Evolutionary conservation across 2,888 invertebrate genomes (phyloP).

Genomic region (Cecidostiba fungosa): DNA sequence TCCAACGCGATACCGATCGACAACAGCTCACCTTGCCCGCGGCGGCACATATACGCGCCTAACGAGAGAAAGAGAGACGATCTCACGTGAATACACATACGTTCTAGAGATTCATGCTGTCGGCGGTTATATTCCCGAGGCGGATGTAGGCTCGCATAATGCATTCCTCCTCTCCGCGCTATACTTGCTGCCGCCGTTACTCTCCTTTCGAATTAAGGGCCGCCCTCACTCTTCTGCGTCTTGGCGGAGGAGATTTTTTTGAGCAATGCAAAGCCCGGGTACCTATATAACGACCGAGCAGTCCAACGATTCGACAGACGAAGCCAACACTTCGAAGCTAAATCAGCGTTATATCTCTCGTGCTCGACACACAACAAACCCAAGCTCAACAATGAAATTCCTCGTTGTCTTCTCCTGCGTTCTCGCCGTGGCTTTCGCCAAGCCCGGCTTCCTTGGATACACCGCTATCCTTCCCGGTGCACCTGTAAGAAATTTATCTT

Average conservation of each 20-base stretch:
- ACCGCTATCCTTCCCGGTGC: constrained; percentile 56
- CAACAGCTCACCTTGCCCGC: constrained; percentile 44
- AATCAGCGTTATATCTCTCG: not conserved
- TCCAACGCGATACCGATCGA: not conserved
- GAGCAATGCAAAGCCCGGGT: not conserved
- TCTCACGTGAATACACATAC: not conserved
- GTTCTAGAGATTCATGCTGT: constrained; percentile 4
- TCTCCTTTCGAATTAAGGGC: constrained; percentile 42
- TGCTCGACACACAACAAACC: not conserved
- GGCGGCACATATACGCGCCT: not conserved
- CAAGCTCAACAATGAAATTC: constrained; percentile 60
- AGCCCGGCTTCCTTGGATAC: constrained; percentile 64
- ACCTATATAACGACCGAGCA: constrained; percentile 47
- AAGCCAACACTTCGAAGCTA: constrained; percentile 27
- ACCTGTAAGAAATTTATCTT: constrained; percentile 45
- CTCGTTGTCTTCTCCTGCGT: constrained; percentile 63
- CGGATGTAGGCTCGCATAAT: constrained; percentile 25
- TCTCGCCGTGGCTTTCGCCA: constrained; percentile 63
- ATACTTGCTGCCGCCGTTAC: not conserved
- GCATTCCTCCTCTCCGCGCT: constrained; percentile 9
- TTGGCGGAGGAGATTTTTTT: constrained; percentile 7
- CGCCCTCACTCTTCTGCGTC: constrained; percentile 27
- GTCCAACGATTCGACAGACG: constrained; percentile 51
- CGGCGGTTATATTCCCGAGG: constrained; percentile 3
- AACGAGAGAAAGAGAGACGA: not conserved